A percentile compares a stretch with the other conserved stretches of the same genome.
phyloP scores from a whole-genome alignment of 2,113 vertebrate genomes.

The Aramus guarauna region DNA sequence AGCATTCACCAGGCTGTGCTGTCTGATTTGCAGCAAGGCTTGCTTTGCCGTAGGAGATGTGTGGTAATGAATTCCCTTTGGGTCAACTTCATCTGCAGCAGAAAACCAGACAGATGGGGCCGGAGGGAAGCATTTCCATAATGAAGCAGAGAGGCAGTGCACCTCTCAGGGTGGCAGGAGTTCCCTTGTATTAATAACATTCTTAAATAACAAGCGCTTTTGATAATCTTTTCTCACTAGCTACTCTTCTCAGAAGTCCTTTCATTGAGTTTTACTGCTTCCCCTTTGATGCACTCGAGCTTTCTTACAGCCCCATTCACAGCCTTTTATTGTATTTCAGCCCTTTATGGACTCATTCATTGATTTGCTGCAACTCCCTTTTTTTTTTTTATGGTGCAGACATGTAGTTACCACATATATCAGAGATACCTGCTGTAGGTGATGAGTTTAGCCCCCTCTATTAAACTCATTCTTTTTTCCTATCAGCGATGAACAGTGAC shows the following conservation, averaged over 20 bases:
- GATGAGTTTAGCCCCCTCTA: neutral
- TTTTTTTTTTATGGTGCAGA: no score
- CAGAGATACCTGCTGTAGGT: neutral
- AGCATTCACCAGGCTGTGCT: neutral
- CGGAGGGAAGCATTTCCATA: conserved; percentile 38
- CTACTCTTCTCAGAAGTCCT: neutral
- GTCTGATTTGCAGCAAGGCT: neutral
- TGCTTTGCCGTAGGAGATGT: neutral
- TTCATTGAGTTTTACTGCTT: neutral
- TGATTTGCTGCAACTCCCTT: neutral
- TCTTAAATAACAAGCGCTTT: neutral
- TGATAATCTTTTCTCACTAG: neutral
- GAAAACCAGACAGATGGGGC: conserved; percentile 33
- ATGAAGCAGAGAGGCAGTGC: neutral
- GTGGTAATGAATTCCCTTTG: conserved; percentile 23
- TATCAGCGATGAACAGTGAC: neutral
- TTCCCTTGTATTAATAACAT: neutral
- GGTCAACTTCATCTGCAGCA: conserved; percentile 30
- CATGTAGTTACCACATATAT: neutral
- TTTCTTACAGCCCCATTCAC: neutral
- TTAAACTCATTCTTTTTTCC: neutral
- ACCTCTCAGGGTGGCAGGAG: neutral
- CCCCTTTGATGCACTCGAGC: neutral
- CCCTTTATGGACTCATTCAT: neutral
- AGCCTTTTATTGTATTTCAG: neutral